Evolutionary conservation across 2,797 vertebrate species (phyloP).

Genomic region (Coluber constrictor): DNA sequence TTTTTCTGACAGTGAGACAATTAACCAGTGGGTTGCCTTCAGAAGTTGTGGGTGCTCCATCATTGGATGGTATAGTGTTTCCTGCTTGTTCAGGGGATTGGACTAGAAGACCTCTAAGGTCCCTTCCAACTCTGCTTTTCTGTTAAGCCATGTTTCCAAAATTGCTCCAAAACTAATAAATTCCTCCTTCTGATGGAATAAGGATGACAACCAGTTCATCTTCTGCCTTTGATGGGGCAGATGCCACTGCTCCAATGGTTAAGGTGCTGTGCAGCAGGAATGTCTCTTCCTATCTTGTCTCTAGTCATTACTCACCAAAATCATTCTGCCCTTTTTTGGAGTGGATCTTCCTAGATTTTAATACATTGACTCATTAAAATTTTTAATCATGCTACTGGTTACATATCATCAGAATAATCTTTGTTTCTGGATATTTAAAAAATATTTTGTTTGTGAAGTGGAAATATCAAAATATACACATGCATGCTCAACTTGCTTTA

Average conservation of each 20-base stretch:
- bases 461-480: neutral
- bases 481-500: neutral
- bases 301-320: neutral
- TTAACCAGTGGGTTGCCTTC: no score
- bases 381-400: neutral
- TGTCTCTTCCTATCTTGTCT: neutral
- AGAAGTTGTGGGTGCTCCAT: no score
- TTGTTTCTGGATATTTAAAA: neutral
- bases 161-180: no score
- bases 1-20: no score
- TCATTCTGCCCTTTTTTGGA: neutral
- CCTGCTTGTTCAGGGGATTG: no score
- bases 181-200: no score
- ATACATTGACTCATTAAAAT: neutral
- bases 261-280: neutral
- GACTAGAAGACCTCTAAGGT: no score
- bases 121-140: no score
- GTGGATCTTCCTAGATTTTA: neutral
- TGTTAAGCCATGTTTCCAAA: no score
- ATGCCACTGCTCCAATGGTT: neutral
- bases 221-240: no score
- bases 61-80: no score
- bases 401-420: neutral
- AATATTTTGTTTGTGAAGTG: neutral
- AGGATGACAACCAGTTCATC: no score